phyloP scores from a whole-genome alignment of 2,797 vertebrate genomes.

The Scolopax bukidnonensis region DNA sequence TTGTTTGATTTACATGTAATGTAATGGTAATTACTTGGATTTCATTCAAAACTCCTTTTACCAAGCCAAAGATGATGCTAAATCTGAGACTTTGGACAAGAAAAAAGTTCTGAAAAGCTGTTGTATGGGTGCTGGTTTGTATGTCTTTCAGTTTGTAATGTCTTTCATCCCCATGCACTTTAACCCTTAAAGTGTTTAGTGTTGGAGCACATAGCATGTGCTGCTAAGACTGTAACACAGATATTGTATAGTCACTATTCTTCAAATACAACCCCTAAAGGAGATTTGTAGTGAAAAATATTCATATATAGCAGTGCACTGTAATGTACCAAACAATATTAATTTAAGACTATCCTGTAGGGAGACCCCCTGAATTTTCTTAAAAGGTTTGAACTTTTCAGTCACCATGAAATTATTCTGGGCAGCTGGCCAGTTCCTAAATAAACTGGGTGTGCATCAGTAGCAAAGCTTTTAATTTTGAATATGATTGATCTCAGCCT shows the following conservation, averaged over 20 bases:
- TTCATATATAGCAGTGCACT: neutral
- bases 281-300: neutral
- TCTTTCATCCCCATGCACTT: neutral
- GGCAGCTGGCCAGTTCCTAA: slow-evolving; percentile 20
- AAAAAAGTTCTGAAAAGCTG: neutral
- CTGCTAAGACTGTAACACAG: neutral
- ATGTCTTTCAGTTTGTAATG: neutral
- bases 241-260: neutral
- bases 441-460: neutral
- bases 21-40: neutral
- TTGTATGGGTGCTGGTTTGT: neutral
- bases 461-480: slow-evolving; percentile 38
- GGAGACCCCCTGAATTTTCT: neutral
- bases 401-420: neutral
- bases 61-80: neutral
- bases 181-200: neutral
- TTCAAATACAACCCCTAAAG: neutral
- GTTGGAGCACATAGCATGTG: neutral
- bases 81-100: neutral
- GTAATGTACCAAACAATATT: neutral
- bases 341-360: neutral
- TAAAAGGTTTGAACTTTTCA: slow-evolving; percentile 34
- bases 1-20: neutral
- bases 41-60: neutral
- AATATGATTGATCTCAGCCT: slow-evolving; percentile 21